phyloP scores from a whole-genome alignment of 2,113 vertebrate genomes.

The Puffinus mauretanicus region DNA sequence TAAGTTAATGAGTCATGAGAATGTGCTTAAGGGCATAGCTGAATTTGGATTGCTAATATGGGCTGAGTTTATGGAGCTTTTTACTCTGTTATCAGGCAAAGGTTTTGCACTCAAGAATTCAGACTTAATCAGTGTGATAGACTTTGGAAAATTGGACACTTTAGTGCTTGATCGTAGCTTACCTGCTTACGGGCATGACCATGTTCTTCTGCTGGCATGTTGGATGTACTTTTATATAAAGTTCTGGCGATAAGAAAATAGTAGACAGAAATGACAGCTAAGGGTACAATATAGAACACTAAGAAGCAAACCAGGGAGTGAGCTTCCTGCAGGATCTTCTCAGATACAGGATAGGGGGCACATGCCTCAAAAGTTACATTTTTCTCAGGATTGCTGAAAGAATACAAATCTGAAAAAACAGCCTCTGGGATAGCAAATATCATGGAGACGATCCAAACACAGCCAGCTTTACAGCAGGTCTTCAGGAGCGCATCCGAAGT shows the following conservation, averaged over 20 bases:
- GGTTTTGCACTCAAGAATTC: neutral
- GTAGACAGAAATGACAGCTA: constrained; percentile 80
- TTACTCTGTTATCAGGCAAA: neutral
- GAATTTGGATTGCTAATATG: neutral
- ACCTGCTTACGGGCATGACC: constrained; percentile 79
- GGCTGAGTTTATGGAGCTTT: neutral
- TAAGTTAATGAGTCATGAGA: neutral
- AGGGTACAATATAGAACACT: constrained; percentile 79
- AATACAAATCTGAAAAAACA: constrained; percentile 79
- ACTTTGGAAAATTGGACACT: neutral
- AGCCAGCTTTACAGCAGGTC: constrained; percentile 78
- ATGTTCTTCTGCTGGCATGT: constrained; percentile 80
- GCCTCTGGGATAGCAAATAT: constrained; percentile 79
- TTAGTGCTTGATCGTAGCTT: constrained; percentile 1
- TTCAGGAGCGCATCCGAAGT: constrained; percentile 75
- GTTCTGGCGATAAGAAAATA: constrained; percentile 81
- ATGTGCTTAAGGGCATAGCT: neutral
- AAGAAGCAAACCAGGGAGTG: constrained; percentile 80
- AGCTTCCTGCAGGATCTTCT: constrained; percentile 75
- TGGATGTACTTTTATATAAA: constrained; percentile 77
- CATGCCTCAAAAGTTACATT: constrained; percentile 76
- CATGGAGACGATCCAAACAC: constrained; percentile 79
- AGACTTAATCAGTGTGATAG: neutral
- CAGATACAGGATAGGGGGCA: constrained; percentile 76
- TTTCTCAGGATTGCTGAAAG: constrained; percentile 70